These are phyloP conservation scores for Fragum whitleyi DNA, from an alignment of 2,888 invertebrate genomes.

Conservation along the genomic window DNA sequence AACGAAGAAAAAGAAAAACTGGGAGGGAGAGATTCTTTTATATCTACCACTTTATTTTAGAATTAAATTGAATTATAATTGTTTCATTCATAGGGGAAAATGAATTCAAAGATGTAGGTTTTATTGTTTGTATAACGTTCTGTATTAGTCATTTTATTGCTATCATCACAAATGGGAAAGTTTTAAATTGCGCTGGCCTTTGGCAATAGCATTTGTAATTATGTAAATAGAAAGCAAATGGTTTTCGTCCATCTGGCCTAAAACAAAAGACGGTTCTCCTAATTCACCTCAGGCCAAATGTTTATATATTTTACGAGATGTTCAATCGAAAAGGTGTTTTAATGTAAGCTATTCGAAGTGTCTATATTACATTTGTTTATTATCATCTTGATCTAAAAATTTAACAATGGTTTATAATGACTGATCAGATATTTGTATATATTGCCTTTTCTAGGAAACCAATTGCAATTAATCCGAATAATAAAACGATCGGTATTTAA, in stretches of 20 bases:
- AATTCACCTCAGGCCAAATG: background rate
- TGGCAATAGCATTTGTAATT: background rate
- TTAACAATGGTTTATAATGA: too few species aligned
- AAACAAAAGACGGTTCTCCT: conserved; percentile 6
- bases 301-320: conserved; percentile 14
- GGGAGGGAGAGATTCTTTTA: too few species aligned
- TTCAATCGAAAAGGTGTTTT: conserved; percentile 15
- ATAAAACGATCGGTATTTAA: too few species aligned
- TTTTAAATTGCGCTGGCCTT: background rate
- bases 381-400: background rate
- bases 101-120: background rate
- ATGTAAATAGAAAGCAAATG: conserved; percentile 28
- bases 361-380: conserved; percentile 5
- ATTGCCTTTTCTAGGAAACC: too few species aligned
- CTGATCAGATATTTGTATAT: too few species aligned
- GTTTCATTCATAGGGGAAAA: too few species aligned
- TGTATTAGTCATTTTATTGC: conserved; percentile 1
- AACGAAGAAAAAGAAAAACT: too few species aligned
- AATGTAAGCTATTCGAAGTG: conserved; percentile 4
- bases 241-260: conserved; percentile 20
- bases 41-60: too few species aligned
- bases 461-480: too few species aligned
- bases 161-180: background rate
- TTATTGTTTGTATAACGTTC: background rate
- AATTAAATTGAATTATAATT: too few species aligned